These are phyloP conservation scores for Dione juno DNA, from an alignment of 2,888 invertebrate species.

Conservation along the genomic window DNA sequence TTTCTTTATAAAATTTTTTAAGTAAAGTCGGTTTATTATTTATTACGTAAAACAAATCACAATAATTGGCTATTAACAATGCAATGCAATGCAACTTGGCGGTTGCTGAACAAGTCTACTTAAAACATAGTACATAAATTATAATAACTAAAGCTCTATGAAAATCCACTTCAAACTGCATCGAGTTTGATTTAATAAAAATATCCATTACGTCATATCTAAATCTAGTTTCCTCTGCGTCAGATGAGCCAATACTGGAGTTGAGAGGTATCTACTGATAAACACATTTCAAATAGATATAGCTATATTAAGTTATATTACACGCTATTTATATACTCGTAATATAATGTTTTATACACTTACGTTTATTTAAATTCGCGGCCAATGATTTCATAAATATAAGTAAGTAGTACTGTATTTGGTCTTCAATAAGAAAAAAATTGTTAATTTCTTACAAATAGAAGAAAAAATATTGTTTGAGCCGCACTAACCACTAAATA, in stretches of 20 bases:
- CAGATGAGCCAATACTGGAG: conserved; percentile 38
- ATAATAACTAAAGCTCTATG: conserved; percentile 31
- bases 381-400: no score
- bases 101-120: conserved; percentile 7
- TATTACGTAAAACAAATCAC: no score
- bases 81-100: neutral
- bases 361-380: no score
- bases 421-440: neutral
- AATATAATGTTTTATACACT: no score
- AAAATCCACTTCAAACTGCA: conserved; percentile 48
- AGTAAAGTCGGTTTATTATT: no score
- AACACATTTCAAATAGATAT: conserved; percentile 28
- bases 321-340: no score
- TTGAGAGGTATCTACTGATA: neutral
- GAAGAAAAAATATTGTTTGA: neutral
- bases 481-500: conserved; percentile 1
- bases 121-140: conserved; percentile 15
- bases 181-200: conserved; percentile 51
- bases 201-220: conserved; percentile 47
- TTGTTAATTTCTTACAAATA: neutral
- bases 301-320: conserved; percentile 16
- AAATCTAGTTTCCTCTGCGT: conserved; percentile 44
- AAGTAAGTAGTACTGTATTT: no score
- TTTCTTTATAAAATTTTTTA: no score
- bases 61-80: no score